phyloP scores from a whole-genome alignment of 2,797 vertebrate genomes.

The Platalea minor region DNA sequence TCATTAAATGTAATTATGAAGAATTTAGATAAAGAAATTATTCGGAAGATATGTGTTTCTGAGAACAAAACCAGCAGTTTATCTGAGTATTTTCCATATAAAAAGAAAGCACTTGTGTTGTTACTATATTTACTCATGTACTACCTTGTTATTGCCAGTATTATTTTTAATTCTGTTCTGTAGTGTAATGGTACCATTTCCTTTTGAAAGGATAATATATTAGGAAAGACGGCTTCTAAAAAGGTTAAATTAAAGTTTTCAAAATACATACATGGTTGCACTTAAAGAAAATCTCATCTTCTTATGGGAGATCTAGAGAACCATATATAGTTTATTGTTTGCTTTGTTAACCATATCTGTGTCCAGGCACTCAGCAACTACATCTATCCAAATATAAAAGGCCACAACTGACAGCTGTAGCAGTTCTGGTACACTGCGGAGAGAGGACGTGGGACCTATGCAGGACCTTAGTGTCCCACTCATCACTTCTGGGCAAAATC shows the following conservation, averaged over 20 bases:
- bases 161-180: not conserved
- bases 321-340: not conserved
- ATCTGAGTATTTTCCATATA: not conserved
- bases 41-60: not conserved
- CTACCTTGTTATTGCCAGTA: not conserved
- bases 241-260: not conserved
- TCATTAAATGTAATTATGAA: conserved; percentile 54
- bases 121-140: not conserved
- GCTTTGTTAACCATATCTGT: not conserved
- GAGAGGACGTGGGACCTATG: not conserved
- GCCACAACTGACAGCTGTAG: not conserved
- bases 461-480: not conserved
- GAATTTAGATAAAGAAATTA: conserved; percentile 36
- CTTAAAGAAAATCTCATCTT: not conserved
- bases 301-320: not conserved
- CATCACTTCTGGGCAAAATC: not conserved
- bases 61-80: conserved; percentile 9
- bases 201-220: not conserved
- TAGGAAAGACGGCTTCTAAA: not conserved
- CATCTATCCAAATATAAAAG: not conserved
- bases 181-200: not conserved
- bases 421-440: not conserved
- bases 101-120: not conserved
- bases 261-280: not conserved
- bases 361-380: not conserved